Evolutionary conservation across 2,888 invertebrate species (phyloP).

Genomic region (Sminthurides aquaticus): DNA sequence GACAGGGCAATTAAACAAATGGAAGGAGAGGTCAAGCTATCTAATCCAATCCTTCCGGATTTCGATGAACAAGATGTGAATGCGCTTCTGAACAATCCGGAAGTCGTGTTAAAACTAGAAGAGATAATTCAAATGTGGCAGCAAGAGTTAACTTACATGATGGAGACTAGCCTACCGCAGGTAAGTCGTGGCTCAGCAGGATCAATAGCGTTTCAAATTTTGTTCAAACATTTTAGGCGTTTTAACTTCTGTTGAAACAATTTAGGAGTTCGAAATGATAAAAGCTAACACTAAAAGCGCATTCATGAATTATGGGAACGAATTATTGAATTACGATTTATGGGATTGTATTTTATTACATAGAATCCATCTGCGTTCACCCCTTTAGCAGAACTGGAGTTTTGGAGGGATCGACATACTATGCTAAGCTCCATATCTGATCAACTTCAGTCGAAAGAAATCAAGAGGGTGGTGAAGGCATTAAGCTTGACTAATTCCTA

Average conservation of each 20-base stretch:
- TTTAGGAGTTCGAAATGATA: too few relatives aligned
- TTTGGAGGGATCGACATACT: conserved; percentile 75
- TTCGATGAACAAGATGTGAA: conserved; percentile 47
- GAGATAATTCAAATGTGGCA: conserved; percentile 59
- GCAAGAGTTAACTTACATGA: conserved; percentile 57
- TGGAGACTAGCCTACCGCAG: conserved; percentile 44
- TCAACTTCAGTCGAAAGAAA: conserved; percentile 66
- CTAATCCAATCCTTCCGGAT: conserved; percentile 55
- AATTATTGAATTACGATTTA: conserved; percentile 2
- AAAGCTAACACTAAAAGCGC: background rate
- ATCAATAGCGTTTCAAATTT: too few relatives aligned
- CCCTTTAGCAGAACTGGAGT: conserved; percentile 75
- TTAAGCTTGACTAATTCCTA: conserved; percentile 55
- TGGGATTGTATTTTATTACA: conserved; percentile 23
- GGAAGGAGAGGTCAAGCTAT: conserved; percentile 64
- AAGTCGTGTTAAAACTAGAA: conserved; percentile 55
- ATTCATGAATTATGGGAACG: conserved; percentile 8
- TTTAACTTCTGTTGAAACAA: too few relatives aligned
- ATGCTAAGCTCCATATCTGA: conserved; percentile 70
- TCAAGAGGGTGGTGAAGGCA: conserved; percentile 56
- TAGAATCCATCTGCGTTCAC: conserved; percentile 63
- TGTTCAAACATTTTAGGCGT: too few relatives aligned
- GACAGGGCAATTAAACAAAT: conserved; percentile 65
- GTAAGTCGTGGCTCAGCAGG: too few relatives aligned
- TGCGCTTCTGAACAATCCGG: conserved; percentile 51